phyloP scores from a whole-genome alignment of 2,888 invertebrate species.

The Pyrrhia umbra region DNA sequence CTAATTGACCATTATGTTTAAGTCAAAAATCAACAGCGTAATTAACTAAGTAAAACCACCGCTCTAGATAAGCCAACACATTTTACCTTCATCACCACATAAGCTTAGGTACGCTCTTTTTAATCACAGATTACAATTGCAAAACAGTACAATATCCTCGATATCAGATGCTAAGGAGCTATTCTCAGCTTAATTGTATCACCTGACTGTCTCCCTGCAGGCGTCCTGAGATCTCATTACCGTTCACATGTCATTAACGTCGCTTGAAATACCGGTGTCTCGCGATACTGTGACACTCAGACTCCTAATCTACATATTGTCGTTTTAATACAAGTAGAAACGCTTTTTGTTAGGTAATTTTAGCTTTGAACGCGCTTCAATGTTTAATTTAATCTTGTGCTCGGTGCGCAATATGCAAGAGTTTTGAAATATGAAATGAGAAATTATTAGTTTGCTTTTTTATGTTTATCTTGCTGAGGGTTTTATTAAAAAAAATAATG shows the following conservation, averaged over 20 bases:
- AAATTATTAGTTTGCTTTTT: slow-evolving; percentile 18
- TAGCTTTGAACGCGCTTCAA: slow-evolving; percentile 21
- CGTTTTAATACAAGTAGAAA: slow-evolving; percentile 47
- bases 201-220: slow-evolving; percentile 19
- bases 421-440: slow-evolving; percentile 24
- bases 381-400: slow-evolving; percentile 43
- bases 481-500: slow-evolving; percentile 34
- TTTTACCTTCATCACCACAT: slow-evolving; percentile 3
- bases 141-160: slow-evolving; percentile 15
- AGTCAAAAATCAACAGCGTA: neutral
- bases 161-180: slow-evolving; percentile 11
- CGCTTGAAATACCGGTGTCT: slow-evolving; percentile 24
- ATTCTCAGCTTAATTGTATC: slow-evolving; percentile 42
- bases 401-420: slow-evolving; percentile 1
- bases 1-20: neutral
- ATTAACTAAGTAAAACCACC: neutral
- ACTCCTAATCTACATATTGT: slow-evolving; percentile 58
- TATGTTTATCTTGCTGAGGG: slow-evolving; percentile 1
- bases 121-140: slow-evolving; percentile 23
- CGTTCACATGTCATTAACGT: slow-evolving; percentile 39
- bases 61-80: slow-evolving; percentile 3
- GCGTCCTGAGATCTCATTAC: slow-evolving; percentile 49
- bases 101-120: neutral
- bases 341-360: slow-evolving; percentile 53
- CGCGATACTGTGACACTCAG: slow-evolving; percentile 21